A percentile compares a stretch with the other conserved stretches of the same genome.
These are phyloP conservation scores for Cylas formicarius DNA, from an alignment of 1,140 invertebrate species.

Conservation along the genomic window DNA sequence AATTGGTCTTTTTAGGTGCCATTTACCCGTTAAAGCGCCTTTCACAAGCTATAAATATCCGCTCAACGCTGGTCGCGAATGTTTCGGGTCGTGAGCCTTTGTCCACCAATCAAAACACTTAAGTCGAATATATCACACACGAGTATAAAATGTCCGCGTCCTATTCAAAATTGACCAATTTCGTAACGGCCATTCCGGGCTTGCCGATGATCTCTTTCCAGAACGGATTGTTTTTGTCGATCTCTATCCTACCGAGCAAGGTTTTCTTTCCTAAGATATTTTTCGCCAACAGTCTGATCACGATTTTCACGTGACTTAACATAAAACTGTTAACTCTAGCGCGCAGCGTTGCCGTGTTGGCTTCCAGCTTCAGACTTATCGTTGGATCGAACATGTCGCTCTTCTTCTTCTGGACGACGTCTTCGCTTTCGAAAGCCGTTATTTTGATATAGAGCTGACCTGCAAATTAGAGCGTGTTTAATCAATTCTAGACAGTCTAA, in stretches of 20 bases:
- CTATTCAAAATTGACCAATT: slow-evolving; percentile 32
- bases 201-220: slow-evolving; percentile 33
- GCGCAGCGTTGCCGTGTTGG: slow-evolving; percentile 39
- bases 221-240: slow-evolving; percentile 37
- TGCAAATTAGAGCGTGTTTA: slow-evolving; percentile 30
- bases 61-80: no score
- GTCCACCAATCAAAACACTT: no score
- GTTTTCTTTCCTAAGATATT: slow-evolving; percentile 50
- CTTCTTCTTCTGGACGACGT: slow-evolving; percentile 67
- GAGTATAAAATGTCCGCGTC: no score
- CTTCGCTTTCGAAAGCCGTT: slow-evolving; percentile 59
- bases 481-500: no score
- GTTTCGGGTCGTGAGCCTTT: no score
- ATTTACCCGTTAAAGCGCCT: no score
- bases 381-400: slow-evolving; percentile 63
- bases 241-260: slow-evolving; percentile 47
- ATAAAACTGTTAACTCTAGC: slow-evolving; percentile 48
- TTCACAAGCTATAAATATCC: no score
- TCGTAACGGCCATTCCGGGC: slow-evolving; percentile 29
- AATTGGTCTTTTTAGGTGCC: no score
- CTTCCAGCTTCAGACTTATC: slow-evolving; percentile 49
- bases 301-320: slow-evolving; percentile 39
- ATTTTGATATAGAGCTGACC: slow-evolving; percentile 67
- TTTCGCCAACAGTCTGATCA: slow-evolving; percentile 34
- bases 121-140: no score